Evolutionary conservation across 2,888 invertebrate species (phyloP).

Genomic region (Agriopis aurantiaria): DNA sequence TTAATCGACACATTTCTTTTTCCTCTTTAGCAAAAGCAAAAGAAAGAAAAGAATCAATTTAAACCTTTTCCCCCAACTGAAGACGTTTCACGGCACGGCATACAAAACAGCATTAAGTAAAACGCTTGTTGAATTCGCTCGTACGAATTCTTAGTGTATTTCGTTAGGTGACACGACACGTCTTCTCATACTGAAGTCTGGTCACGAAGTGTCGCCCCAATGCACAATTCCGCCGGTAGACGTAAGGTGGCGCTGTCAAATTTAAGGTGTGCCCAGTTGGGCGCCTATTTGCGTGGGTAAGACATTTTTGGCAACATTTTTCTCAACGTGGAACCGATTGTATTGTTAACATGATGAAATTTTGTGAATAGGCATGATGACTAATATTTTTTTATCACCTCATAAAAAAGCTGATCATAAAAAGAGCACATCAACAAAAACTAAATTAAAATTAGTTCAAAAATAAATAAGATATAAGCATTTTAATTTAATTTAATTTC

Average conservation of each 20-base stretch:
- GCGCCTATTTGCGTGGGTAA: slow-evolving; percentile 41
- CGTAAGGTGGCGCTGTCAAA: slow-evolving; percentile 79
- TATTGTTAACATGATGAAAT: slow-evolving; percentile 43
- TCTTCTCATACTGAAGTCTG: slow-evolving; percentile 65
- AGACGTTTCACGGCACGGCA: slow-evolving; percentile 24
- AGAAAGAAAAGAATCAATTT: slow-evolving; percentile 30
- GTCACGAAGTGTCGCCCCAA: slow-evolving; percentile 73
- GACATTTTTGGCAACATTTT: slow-evolving; percentile 60
- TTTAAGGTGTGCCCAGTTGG: slow-evolving; percentile 59
- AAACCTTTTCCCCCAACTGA: slow-evolving; percentile 24
- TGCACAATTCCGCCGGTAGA: slow-evolving; percentile 61
- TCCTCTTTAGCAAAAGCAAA: slow-evolving; percentile 9
- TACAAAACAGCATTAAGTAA: slow-evolving; percentile 43
- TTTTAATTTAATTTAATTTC: too few species aligned
- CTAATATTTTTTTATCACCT: too few species aligned
- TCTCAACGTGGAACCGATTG: slow-evolving; percentile 59
- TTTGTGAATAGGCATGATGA: too few species aligned
- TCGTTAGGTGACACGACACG: slow-evolving; percentile 67
- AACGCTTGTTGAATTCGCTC: slow-evolving; percentile 43
- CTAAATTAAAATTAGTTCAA: too few species aligned
- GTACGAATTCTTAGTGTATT: slow-evolving; percentile 63
- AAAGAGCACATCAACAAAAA: too few species aligned
- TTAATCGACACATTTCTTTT: not conserved
- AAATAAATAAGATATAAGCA: too few species aligned
- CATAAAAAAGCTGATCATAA: too few species aligned